Evolutionary conservation across 2,113 vertebrate species (phyloP).

Genomic region (Lanius collurio): DNA sequence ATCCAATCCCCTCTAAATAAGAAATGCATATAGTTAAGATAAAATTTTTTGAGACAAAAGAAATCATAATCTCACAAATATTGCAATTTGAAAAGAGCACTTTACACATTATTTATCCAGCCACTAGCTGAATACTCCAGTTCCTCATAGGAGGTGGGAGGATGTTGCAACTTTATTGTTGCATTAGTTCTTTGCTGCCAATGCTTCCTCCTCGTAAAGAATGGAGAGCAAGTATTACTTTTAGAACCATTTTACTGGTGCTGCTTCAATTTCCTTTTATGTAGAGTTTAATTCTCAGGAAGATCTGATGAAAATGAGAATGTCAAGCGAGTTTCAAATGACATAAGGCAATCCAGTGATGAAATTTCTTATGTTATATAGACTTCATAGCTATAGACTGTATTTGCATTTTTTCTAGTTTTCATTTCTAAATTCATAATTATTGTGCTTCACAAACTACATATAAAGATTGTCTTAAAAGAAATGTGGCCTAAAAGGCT

Average conservation of each 20-base stretch:
- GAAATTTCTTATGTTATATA: background rate
- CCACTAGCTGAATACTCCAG: background rate
- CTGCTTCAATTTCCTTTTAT: background rate
- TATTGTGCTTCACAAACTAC: background rate
- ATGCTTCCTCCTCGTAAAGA: background rate
- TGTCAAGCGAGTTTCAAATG: background rate
- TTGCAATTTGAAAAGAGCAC: background rate
- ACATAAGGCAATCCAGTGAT: background rate
- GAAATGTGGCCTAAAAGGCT: background rate
- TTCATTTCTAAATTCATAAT: background rate
- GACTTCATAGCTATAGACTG: background rate
- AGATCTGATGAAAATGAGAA: background rate
- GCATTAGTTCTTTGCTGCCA: background rate
- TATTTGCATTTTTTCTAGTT: background rate
- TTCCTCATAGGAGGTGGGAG: background rate
- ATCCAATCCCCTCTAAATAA: background rate
- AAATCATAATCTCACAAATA: background rate
- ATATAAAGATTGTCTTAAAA: background rate
- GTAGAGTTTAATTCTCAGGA: background rate
- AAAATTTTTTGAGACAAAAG: background rate
- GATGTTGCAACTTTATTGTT: background rate
- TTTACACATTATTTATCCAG: background rate
- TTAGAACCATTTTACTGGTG: background rate
- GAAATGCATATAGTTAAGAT: background rate
- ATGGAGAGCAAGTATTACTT: background rate